Percentiles rank a stretch among this genome's conserved stretches.
Conservation (phyloP, 2,888 invertebrate genomes). For the Latheticus oryzae region DNA sequence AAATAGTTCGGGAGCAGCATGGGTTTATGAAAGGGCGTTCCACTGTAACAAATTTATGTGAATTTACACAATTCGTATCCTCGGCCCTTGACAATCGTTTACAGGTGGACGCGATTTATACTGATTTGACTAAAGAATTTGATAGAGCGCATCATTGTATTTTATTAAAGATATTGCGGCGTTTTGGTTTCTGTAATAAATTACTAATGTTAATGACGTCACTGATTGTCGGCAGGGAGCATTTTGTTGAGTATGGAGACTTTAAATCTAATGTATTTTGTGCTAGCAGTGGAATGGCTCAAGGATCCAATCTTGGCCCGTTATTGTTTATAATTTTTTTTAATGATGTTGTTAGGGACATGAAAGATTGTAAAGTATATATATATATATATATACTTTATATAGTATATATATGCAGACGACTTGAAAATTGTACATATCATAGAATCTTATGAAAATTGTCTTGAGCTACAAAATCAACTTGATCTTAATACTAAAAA, state of each 20-base stretch:
- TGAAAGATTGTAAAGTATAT: background rate
- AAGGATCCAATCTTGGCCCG: background rate
- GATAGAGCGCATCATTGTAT: background rate
- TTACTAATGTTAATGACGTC: background rate
- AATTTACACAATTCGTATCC: background rate
- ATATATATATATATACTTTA: too few species aligned
- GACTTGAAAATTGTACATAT: background rate
- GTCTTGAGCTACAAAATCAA: background rate
- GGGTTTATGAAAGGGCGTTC: slow-evolving; percentile 8
- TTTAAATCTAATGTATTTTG: background rate
- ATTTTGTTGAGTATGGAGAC: background rate
- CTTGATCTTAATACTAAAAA: background rate
- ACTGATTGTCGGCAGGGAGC: background rate
- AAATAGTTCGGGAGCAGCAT: background rate
- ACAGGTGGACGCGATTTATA: too few species aligned
- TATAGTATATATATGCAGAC: background rate
- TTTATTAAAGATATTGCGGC: background rate
- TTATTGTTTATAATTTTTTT: slow-evolving; percentile 3
- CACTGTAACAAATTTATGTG: slow-evolving; percentile 3
- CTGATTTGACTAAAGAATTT: background rate
- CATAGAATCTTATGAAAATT: background rate
- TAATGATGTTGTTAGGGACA: slow-evolving; percentile 2
- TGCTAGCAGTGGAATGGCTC: background rate
- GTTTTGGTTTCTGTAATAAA: slow-evolving; percentile 1
- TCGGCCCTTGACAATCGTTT: too few species aligned